A percentile compares a stretch with the other conserved stretches of the same genome.
phyloP scores from a whole-genome alignment of 2,888 invertebrate genomes.

The Scaptodrosophila latifasciaeformis region DNA sequence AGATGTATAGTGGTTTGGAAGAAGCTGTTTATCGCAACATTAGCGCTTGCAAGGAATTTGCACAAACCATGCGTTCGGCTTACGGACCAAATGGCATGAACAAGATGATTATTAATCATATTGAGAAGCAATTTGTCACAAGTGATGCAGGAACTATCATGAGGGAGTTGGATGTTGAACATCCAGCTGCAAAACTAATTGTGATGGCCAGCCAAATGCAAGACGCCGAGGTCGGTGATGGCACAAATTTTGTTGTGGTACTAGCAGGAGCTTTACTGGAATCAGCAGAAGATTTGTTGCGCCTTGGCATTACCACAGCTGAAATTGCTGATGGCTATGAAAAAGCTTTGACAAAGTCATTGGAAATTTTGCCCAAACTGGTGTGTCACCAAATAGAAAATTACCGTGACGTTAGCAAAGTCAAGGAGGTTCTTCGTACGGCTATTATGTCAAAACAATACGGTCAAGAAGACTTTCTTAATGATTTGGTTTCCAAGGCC shows the following conservation, averaged over 20 bases:
- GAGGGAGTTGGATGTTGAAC: conserved; percentile 95
- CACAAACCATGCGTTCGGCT: conserved; percentile 93
- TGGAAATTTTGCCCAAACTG: conserved; percentile 91
- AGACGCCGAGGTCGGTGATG: conserved; percentile 98
- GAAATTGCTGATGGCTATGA: conserved; percentile 98
- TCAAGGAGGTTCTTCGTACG: conserved; percentile 84
- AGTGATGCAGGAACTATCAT: conserved; percentile 99
- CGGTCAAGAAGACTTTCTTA: conserved; percentile 95
- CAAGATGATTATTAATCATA: conserved; percentile 99
- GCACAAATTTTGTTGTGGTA: conserved; percentile 98
- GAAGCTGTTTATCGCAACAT: conserved; percentile 98
- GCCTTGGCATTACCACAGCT: conserved; percentile 95
- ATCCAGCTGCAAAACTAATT: conserved; percentile 98
- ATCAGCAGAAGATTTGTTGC: conserved; percentile 92
- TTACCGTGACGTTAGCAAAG: conserved; percentile 80
- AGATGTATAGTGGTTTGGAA: conserved; percentile 92
- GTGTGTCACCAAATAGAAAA: conserved; percentile 86
- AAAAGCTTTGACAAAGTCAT: conserved; percentile 88
- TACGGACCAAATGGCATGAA: conserved; percentile 99
- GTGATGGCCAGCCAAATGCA: conserved; percentile 98
- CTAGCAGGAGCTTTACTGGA: conserved; percentile 94
- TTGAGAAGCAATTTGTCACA: conserved; percentile 98
- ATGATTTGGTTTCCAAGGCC: conserved; percentile 89
- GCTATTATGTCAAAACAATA: conserved; percentile 98
- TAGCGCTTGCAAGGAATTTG: conserved; percentile 95